phyloP scores from a whole-genome alignment of 2,888 invertebrate genomes.

The Hydrotaea diabolus region DNA sequence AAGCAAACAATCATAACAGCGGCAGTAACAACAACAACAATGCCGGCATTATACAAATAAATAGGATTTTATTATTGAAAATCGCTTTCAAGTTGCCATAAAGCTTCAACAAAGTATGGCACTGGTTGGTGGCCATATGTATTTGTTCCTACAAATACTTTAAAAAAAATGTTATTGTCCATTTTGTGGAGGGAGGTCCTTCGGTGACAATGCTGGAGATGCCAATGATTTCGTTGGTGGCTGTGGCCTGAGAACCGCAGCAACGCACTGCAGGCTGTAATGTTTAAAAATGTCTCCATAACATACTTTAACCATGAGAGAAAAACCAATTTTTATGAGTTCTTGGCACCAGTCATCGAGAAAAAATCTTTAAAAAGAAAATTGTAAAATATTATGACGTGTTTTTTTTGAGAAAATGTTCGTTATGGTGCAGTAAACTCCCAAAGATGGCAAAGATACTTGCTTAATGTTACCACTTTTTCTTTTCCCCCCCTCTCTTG shows the following conservation, averaged over 20 bases:
- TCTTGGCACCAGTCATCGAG: constrained; percentile 20
- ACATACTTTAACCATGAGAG: not conserved
- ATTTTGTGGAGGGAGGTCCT: not conserved
- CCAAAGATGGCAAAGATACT: not conserved
- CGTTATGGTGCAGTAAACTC: constrained; percentile 5
- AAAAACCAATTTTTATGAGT: constrained; percentile 11
- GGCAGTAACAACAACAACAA: not conserved
- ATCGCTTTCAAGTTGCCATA: not conserved
- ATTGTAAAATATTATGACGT: constrained; percentile 21
- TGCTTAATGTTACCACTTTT: not conserved
- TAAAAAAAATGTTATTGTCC: not conserved
- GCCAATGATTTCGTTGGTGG: too few relatives aligned
- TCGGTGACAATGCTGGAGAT: not conserved
- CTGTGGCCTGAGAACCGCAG: not conserved
- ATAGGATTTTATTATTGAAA: constrained; percentile 29
- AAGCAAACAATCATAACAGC: constrained; percentile 9
- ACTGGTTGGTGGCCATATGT: not conserved
- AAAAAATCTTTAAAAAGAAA: not conserved
- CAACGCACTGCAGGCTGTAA: constrained; percentile 3
- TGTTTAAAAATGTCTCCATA: constrained; percentile 9
- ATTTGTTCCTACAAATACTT: not conserved
- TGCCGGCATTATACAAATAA: not conserved
- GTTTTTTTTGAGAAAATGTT: not conserved
- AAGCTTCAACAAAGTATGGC: not conserved
- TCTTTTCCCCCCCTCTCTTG: not conserved